Base-by-base conservation (phyloP, 2,888 invertebrate genomes). In the Ptilodon capucinus region DNA sequence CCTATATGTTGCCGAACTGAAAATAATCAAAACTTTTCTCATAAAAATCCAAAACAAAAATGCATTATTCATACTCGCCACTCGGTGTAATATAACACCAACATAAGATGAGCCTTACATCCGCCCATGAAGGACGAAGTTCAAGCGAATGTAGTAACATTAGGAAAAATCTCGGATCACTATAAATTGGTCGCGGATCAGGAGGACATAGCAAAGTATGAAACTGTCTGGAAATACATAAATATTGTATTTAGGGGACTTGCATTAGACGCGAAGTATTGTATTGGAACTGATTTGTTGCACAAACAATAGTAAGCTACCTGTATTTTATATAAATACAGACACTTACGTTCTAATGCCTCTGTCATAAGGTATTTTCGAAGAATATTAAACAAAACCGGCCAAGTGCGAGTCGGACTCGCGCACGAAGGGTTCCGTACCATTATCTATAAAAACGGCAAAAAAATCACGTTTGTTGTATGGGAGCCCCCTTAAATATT, bases 31-130 rank as follows among this genome's bases (percentile, higher is more conserved):
- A 91, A 91, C 90, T 91, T 91, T 88, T 60, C 87, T 84, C 91
- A 89, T 91, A 91, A 91, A 91, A 91, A 90, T 91, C 89, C 88
- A 87, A 91, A 91, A 91, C 91, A 91, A 91, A 89, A 91, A 90
- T 91, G 87, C 90, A 91, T 91, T 90, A 91, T 91, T 91, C 91
- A 91, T 91, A 86, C 79, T 85, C 77, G 81, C 81, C 77, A 81
- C 81, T 84, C 74, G 76, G 78, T 76, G 81, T 80, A 76, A 74
- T 70, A 64, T 54, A 57, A 63, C 45, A 59, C 90, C 86, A 84
- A 46, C 55, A 32, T 76, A 80, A 54, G 45, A 40, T 58, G 82
- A 79, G 14, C 82, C 64, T 54, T 54, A 48, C 53, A 57, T 62
- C 58, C 64, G 60, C 57, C 55, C 55, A 51, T 52, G 51, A 66